These are phyloP conservation scores for Coptotermes formosanus DNA, from an alignment of 1,140 invertebrate species.

Conservation along the genomic window DNA sequence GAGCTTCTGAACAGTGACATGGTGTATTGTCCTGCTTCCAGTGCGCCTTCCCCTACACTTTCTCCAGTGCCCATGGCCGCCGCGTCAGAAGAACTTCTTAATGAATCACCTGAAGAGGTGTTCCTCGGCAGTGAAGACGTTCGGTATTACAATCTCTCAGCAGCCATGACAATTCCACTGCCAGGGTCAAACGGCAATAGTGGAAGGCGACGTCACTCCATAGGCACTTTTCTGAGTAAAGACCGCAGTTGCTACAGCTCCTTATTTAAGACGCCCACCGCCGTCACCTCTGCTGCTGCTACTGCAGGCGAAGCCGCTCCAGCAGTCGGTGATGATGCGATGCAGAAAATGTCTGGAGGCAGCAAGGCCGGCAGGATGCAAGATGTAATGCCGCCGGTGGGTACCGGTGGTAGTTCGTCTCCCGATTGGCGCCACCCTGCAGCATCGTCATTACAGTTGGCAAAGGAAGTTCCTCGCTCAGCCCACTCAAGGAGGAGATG, in stretches of 20 bases:
- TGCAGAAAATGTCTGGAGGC: neutral
- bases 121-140: slow-evolving; percentile 47
- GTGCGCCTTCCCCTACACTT: slow-evolving; percentile 36
- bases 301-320: neutral
- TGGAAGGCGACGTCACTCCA: slow-evolving; percentile 53
- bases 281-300: neutral
- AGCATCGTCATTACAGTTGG: neutral
- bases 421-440: neutral
- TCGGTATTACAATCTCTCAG: slow-evolving; percentile 54
- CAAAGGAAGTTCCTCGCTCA: slow-evolving; percentile 24
- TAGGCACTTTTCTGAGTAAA: slow-evolving; percentile 49
- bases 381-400: neutral
- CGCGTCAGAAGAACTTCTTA: slow-evolving; percentile 35
- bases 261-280: too few species aligned
- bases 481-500: slow-evolving; percentile 36
- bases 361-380: neutral
- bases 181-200: slow-evolving; percentile 32
- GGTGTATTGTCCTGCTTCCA: slow-evolving; percentile 46
- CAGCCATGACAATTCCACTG: slow-evolving; percentile 40
- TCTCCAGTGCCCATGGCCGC: slow-evolving; percentile 36
- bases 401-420: neutral
- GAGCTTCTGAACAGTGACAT: slow-evolving; percentile 49
- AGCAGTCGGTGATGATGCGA: neutral
- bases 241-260: neutral
- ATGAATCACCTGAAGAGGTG: slow-evolving; percentile 47